These are phyloP conservation scores for Acanthurus lineatus DNA, from an alignment of 2,797 vertebrate genomes.

Conservation along the genomic window DNA sequence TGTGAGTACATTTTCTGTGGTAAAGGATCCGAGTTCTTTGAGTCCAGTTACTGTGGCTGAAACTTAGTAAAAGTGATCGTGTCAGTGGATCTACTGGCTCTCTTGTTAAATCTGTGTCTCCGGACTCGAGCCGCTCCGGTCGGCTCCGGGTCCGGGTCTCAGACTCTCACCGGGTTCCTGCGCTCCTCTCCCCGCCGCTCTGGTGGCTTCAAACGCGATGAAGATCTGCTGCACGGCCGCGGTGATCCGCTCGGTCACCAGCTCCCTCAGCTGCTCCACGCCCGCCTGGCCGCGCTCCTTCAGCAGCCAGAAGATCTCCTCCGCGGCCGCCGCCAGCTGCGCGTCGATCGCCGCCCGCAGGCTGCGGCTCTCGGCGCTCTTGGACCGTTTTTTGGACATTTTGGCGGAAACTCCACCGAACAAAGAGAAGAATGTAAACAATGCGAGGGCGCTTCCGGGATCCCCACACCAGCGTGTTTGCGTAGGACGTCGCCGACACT, in stretches of 20 bases:
- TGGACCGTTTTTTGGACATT: slow-evolving; percentile 57
- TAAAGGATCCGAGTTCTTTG: too few relatives aligned
- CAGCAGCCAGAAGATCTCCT: slow-evolving; percentile 61
- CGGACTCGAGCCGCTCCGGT: neutral
- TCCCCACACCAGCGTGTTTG: neutral
- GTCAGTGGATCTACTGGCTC: too few relatives aligned
- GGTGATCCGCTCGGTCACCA: slow-evolving; percentile 54
- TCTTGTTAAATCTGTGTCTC: too few relatives aligned
- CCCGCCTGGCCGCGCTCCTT: slow-evolving; percentile 31
- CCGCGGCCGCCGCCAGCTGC: slow-evolving; percentile 55
- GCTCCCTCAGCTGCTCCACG: slow-evolving; percentile 36
- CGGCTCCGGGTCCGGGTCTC: neutral
- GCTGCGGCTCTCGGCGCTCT: neutral
- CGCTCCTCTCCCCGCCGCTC: neutral
- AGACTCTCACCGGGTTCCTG: slow-evolving; percentile 7
- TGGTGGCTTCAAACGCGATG: slow-evolving; percentile 25
- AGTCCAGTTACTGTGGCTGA: too few relatives aligned
- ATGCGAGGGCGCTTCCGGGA: slow-evolving; percentile 54
- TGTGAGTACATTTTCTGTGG: too few relatives aligned
- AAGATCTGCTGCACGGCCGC: slow-evolving; percentile 68
- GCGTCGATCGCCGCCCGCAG: slow-evolving; percentile 53
- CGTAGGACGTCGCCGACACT: slow-evolving; percentile 12
- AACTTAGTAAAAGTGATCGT: too few relatives aligned
- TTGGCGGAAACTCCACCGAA: neutral
- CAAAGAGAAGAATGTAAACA: slow-evolving; percentile 72